Conservation (phyloP, 2,113 vertebrate genomes). For the Semicossyphus pulcher region DNA sequence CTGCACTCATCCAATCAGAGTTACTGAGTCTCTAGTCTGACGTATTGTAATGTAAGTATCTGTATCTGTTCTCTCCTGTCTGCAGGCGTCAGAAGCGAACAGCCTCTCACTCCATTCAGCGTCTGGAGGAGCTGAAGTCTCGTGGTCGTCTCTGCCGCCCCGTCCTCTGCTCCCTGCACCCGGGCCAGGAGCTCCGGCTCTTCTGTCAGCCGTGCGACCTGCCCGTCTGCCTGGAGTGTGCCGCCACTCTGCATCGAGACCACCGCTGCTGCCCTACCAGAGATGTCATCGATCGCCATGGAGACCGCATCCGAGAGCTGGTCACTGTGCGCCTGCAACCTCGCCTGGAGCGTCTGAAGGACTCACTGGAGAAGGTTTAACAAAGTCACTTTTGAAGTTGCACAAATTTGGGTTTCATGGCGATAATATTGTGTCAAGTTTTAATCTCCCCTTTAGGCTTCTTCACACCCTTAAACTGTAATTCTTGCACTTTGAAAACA, state of each 20-base stretch:
- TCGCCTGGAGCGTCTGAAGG: constrained; percentile 81
- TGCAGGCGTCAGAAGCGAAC: constrained; percentile 93
- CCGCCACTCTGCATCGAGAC: constrained; percentile 84
- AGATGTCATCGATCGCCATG: constrained; percentile 83
- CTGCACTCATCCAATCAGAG: too few species aligned
- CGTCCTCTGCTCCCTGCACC: constrained; percentile 87
- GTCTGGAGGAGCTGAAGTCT: constrained; percentile 83
- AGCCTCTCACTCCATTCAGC: constrained; percentile 80
- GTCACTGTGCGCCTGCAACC: constrained; percentile 81
- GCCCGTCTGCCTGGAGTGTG: constrained; percentile 87
- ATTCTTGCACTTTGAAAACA: too few species aligned
- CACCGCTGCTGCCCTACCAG: constrained; percentile 83
- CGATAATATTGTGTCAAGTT: too few species aligned
- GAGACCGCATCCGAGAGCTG: constrained; percentile 85
- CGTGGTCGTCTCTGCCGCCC: constrained; percentile 79
- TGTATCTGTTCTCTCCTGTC: neutral
- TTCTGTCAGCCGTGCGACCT: constrained; percentile 92
- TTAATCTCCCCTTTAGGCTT: too few species aligned
- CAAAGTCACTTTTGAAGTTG: neutral
- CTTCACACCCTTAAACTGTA: too few species aligned
- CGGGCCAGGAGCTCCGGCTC: constrained; percentile 88
- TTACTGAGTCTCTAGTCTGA: too few species aligned
- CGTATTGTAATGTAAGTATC: neutral
- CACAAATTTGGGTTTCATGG: neutral
- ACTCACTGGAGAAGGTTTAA: constrained; percentile 75